Conservation (phyloP, 2,888 invertebrate genomes). For the Melieria omissa region DNA sequence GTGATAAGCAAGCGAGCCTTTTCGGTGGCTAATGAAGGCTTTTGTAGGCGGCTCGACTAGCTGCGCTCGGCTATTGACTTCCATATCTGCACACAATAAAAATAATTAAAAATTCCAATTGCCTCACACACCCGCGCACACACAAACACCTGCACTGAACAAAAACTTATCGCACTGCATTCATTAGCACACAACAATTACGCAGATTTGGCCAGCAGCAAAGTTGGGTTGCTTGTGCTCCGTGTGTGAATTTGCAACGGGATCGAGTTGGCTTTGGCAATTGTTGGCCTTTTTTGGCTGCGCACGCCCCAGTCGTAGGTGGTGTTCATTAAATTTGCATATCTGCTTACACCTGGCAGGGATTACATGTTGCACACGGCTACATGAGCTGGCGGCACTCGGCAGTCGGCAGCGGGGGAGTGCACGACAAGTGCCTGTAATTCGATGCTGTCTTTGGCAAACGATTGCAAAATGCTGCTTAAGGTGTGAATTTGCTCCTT, state of each 20-base stretch:
- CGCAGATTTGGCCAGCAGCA: background rate
- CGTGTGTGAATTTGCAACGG: conserved; percentile 5
- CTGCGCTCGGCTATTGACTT: conserved; percentile 27
- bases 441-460: conserved; percentile 19
- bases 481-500: conserved; percentile 25
- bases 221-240: too few relatives aligned
- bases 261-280: background rate
- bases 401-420: background rate
- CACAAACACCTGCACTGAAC: background rate
- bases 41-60: background rate
- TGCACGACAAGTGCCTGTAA: background rate
- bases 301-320: conserved; percentile 24
- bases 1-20: conserved; percentile 29
- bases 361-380: conserved; percentile 6
- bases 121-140: conserved; percentile 6
- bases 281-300: conserved; percentile 21
- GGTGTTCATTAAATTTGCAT: conserved; percentile 43
- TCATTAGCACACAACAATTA: conserved; percentile 31
- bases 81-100: conserved; percentile 2
- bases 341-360: conserved; percentile 26
- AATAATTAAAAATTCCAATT: conserved; percentile 33
- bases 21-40: conserved; percentile 31
- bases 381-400: background rate
- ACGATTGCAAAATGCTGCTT: conserved; percentile 23
- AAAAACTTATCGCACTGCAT: conserved; percentile 29